Evolutionary conservation across 2,113 vertebrate species (phyloP).

Genomic region (Boulengerochromis microlepis): DNA sequence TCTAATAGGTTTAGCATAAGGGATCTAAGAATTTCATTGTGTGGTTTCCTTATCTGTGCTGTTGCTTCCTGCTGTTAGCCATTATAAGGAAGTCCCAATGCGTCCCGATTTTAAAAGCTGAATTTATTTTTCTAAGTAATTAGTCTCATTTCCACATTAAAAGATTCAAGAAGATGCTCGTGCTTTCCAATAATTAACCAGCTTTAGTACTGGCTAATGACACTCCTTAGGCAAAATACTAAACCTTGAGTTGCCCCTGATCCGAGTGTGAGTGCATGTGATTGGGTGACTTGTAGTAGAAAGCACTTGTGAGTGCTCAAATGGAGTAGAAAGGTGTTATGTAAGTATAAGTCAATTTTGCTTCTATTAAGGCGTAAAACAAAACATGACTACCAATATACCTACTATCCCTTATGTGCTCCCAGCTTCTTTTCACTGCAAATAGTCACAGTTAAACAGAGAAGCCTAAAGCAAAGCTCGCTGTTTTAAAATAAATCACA

Average conservation of each 20-base stretch:
- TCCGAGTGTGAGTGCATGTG: background rate
- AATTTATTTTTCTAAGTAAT: background rate
- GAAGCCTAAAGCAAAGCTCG: background rate
- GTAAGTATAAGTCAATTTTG: background rate
- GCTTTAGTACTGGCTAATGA: background rate
- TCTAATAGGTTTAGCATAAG: background rate
- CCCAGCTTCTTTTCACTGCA: background rate
- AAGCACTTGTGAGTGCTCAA: background rate
- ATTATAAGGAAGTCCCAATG: background rate
- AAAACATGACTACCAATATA: background rate
- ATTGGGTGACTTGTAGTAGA: background rate
- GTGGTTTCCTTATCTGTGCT: background rate
- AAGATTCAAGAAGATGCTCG: background rate
- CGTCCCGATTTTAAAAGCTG: background rate
- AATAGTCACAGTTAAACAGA: background rate
- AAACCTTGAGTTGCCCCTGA: background rate
- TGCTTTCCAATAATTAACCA: background rate
- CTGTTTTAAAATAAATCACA: conserved; percentile 21
- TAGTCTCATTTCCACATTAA: background rate
- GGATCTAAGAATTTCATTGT: background rate
- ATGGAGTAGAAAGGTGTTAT: background rate
- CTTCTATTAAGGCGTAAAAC: background rate
- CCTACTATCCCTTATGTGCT: background rate
- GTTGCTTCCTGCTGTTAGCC: background rate
- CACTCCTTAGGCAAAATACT: background rate